Evolutionary conservation across 1,140 invertebrate genomes (phyloP), one percentile per base, ranked within the genome.

Genomic region (Monochamus saltuarius): DNA sequence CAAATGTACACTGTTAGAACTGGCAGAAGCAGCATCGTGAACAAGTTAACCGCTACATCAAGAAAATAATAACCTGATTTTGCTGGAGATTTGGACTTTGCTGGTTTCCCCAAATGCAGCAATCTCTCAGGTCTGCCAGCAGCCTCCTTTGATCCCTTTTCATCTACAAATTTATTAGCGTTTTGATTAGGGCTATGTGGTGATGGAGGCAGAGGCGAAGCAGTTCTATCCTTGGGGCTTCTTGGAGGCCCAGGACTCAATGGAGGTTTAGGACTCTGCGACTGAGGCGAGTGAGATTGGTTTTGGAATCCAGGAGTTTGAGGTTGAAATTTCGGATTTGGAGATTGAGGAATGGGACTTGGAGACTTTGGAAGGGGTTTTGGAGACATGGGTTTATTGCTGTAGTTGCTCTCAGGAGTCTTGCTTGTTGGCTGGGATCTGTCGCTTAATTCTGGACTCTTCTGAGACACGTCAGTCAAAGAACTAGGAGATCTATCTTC

Each of bases 41-140:
- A 37, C 11, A 11, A 42, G 17, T 16, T 42, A 56, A 55, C n/a
- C 16, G 13, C 17, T 37, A 49, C 16, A 62, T 22, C 55, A 36
- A 56, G 2, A 56, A 58, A 53, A 54, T 56, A 65, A 58, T 69
- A 61, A 67, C 66, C 64, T 61, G 61, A 61, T 66, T 61, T 65
- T 37, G 53, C 45, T 54, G 61, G 35, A 43, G 56, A 62, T 61
- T 62, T 69, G 9, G 36, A 4, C 51, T 56, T 55, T 17, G 46
- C 17, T 14, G 54, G 46, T 13, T 51, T 56, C 36, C 17, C 51
- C 51, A 62, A 47, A 10, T 55, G 49, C 39, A 62, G 34, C 37
- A 10, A 54, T 14, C 34, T 38, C 35, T 43, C 36, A 7, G 9
- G 16, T 56, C 39, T 46, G 14, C 9, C 53, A 17, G 13, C 13